Percentiles rank a stretch among this genome's conserved stretches.
Conservation (phyloP, 2,797 vertebrate genomes). For the Acipenser oxyrinchus region DNA sequence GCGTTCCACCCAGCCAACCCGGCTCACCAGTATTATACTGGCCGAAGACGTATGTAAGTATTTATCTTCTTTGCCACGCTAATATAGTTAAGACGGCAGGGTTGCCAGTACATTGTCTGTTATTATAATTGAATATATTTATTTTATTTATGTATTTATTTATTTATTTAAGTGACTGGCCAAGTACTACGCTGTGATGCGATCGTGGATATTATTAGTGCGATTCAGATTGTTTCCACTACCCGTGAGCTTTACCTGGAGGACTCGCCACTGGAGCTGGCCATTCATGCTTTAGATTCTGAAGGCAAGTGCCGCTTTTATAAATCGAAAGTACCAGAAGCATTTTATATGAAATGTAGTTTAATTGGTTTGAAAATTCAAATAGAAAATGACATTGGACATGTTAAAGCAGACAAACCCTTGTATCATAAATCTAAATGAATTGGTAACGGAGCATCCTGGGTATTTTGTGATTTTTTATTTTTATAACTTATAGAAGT, state of each 20-base stretch:
- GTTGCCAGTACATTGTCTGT: neutral
- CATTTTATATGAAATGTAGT: no score
- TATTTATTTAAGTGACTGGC: constrained; percentile 44
- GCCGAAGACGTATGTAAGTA: constrained; percentile 84
- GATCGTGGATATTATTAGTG: constrained; percentile 60
- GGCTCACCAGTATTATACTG: constrained; percentile 85
- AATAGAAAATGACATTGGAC: no score
- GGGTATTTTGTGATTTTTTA: no score
- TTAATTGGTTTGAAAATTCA: no score
- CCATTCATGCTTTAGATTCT: constrained; percentile 84
- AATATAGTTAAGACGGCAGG: no score
- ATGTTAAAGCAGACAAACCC: no score
- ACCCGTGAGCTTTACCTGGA: constrained; percentile 75
- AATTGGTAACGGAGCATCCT: no score
- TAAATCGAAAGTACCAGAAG: no score
- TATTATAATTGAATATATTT: neutral
- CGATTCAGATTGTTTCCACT: constrained; percentile 59
- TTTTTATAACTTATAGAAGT: no score
- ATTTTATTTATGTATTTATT: neutral
- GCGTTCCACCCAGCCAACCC: constrained; percentile 67
- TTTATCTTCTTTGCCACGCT: neutral
- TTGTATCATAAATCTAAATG: no score
- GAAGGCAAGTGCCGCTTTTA: constrained; percentile 63
- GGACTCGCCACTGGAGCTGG: constrained; percentile 75
- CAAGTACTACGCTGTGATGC: constrained; percentile 64